phyloP scores from a whole-genome alignment of 2,888 invertebrate genomes.

The Allygus modestus region DNA sequence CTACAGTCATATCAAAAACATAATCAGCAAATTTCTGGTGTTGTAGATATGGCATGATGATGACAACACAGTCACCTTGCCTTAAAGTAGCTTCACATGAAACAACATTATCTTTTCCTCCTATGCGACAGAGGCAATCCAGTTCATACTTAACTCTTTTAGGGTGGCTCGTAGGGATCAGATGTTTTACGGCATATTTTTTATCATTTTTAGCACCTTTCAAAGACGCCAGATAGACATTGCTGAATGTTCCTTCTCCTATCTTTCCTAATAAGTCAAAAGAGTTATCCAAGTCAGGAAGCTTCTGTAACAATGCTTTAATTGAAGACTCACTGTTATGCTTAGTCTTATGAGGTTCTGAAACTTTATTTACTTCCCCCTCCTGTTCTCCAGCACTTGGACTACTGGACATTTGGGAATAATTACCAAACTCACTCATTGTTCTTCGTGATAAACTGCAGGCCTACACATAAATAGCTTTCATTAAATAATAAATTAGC shows the following conservation, averaged over 20 bases:
- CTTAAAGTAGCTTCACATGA: slow-evolving; percentile 88
- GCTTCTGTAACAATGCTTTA: slow-evolving; percentile 73
- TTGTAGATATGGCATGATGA: slow-evolving; percentile 93
- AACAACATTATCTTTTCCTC: slow-evolving; percentile 89
- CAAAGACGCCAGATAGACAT: slow-evolving; percentile 87
- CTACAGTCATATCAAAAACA: slow-evolving; percentile 82
- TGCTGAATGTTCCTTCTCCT: slow-evolving; percentile 92
- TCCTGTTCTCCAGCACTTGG: neutral
- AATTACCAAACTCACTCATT: neutral
- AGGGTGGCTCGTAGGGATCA: slow-evolving; percentile 92
- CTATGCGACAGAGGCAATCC: slow-evolving; percentile 86
- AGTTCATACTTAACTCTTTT: slow-evolving; percentile 89
- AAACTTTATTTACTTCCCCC: neutral
- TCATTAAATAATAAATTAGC: too few relatives aligned
- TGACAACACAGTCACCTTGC: slow-evolving; percentile 87
- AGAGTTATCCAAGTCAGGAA: slow-evolving; percentile 81
- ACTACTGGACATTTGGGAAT: neutral
- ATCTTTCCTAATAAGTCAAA: slow-evolving; percentile 85
- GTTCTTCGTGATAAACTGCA: neutral
- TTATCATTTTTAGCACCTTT: slow-evolving; percentile 74
- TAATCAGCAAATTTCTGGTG: slow-evolving; percentile 90
- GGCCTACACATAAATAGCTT: too few relatives aligned
- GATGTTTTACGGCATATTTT: slow-evolving; percentile 88
- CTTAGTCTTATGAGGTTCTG: neutral
- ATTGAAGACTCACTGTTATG: slow-evolving; percentile 11